Percentiles rank a stretch among this genome's conserved stretches.
These are phyloP conservation scores for Eulemur coronatus DNA, from an alignment of 2,797 vertebrate species.

Conservation along the genomic window DNA sequence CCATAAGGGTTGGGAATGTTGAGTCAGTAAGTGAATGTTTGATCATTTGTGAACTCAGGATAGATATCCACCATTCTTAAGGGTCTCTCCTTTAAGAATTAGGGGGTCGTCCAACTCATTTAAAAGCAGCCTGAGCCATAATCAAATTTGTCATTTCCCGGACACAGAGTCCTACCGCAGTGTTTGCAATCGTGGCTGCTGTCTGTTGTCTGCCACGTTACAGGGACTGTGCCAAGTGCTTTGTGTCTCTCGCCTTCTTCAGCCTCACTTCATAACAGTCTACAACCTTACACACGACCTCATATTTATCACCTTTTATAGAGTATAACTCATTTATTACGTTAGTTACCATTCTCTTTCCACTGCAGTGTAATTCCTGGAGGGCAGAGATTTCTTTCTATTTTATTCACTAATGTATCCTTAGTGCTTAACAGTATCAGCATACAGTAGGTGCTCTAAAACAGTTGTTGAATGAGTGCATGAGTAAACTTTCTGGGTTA, in stretches of 20 bases:
- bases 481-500: no score
- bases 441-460: accelerated
- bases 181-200: accelerated
- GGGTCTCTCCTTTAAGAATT: background rate
- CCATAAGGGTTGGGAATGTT: background rate
- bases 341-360: background rate
- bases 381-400: background rate
- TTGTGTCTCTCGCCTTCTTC: no score
- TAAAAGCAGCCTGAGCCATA: background rate
- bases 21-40: background rate
- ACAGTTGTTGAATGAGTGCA: accelerated
- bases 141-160: accelerated
- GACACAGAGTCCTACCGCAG: accelerated
- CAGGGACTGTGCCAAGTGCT: background rate
- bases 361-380: background rate
- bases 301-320: accelerated
- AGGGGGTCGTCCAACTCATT: no score
- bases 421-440: accelerated
- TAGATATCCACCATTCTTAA: background rate
- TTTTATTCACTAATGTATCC: background rate
- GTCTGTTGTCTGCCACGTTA: background rate
- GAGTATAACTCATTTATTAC: accelerated
- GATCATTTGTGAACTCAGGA: background rate
- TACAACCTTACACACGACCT: no score
- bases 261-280: no score